Percentiles rank a stretch among this genome's conserved stretches.
Conservation (phyloP, 2,888 invertebrate genomes). For the Deroplatys truncata region DNA sequence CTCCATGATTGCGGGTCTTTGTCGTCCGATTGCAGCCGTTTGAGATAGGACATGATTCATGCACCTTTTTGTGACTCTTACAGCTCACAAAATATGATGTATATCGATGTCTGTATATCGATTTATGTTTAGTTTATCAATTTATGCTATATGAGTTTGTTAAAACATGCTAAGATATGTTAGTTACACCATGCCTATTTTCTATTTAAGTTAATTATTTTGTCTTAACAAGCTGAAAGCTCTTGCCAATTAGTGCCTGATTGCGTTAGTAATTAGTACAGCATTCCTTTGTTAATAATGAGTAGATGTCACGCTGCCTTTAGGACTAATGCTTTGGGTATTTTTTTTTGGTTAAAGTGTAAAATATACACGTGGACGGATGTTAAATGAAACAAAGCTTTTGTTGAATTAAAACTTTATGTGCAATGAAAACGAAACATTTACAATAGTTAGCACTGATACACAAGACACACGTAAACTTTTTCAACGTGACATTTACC, state of each 20-base stretch:
- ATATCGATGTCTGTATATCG: too few species aligned
- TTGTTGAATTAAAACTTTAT: not conserved
- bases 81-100: too few species aligned
- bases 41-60: too few species aligned
- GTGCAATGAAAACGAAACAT: not conserved
- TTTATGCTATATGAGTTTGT: too few species aligned
- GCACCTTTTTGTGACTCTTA: too few species aligned
- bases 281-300: not conserved
- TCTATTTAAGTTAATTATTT: not conserved
- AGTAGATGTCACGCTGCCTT: conserved; percentile 28
- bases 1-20: too few species aligned
- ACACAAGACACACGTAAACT: not conserved
- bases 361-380: not conserved
- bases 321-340: not conserved
- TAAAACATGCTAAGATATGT: not conserved
- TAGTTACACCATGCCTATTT: not conserved
- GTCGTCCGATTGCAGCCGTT: too few species aligned
- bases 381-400: not conserved
- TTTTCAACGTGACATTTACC: conserved; percentile 29
- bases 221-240: not conserved
- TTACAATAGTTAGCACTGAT: not conserved
- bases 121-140: too few species aligned
- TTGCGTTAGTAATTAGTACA: not conserved
- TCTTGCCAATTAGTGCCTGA: not conserved
- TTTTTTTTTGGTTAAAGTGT: not conserved